Evolutionary conservation across 2,797 vertebrate genomes (phyloP), one percentile per base, ranked within the genome.

Genomic region (Phalloptychus januarius): DNA sequence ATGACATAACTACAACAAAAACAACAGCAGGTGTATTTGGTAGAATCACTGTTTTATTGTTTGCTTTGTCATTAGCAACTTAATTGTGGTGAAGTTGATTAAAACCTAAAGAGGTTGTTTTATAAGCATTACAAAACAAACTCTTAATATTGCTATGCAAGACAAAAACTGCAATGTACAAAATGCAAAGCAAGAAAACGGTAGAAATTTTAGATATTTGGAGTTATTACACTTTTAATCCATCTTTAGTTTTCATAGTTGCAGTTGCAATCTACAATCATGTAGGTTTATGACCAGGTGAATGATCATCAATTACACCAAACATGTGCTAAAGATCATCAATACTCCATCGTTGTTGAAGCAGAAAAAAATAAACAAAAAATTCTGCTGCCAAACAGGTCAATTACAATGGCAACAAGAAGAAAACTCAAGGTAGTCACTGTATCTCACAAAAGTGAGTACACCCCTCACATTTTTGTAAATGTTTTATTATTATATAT

Each of bases 351-450:
- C 5, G 2, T 10, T 67, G 36, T 67, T 25, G 38, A 69, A 8
- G 44, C 40, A 44, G 25, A 44, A 44, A 70, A 10, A 70, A 11
- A 44, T 11, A 44, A 12, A 44, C n/a, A n/a, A n/a, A n/a, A 52
- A 10, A 25, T 7, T 52, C 40, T 70, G 40, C 67, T 70, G 13
- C 40, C 40, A n/a, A 44, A 12, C 40, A 70, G 25, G 25, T 25
- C 38, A 40, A 69, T 25, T 69, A 69, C 67, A 40, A 67, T 36
- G 33, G 61, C 33, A 65, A 65, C 61, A 65, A 65, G n/a, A 65
- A 1, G 16, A 65, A 65, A 25, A 67, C 33, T 38, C 65, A 40
- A 69, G 36, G 23, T 25, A n/a, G 4, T 69, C 11, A 7, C 25
- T n/a, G 8, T 42, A 5, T 18, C 20, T 69, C 36, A 69, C 4